phyloP scores from a whole-genome alignment of 2,797 vertebrate species.

The Poecilia gillii region DNA sequence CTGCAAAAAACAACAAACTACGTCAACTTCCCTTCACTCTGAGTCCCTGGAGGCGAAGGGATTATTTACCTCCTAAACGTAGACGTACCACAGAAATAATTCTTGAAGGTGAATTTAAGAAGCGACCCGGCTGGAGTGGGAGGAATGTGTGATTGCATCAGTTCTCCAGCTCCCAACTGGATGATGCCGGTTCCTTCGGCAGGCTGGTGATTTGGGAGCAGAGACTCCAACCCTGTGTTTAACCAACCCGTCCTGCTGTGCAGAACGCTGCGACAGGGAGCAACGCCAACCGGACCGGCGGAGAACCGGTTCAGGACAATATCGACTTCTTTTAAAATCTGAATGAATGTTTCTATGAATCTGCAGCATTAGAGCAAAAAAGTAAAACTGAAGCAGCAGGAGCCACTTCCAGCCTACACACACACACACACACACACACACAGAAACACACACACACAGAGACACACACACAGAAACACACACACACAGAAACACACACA shows the following conservation, averaged over 20 bases:
- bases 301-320: not conserved
- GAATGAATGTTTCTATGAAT: not conserved
- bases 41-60: not conserved
- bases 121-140: slow-evolving; percentile 51
- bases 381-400: not conserved
- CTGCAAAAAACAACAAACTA: slow-evolving; percentile 21
- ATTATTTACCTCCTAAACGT: not conserved
- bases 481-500: too few relatives aligned
- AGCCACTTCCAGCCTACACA: not conserved
- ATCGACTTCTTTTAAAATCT: not conserved
- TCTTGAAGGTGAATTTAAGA: slow-evolving; percentile 39
- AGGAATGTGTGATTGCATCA: slow-evolving; percentile 69
- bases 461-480: too few relatives aligned
- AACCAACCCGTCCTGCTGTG: slow-evolving; percentile 41
- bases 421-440: too few relatives aligned
- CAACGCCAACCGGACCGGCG: too few relatives aligned
- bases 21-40: slow-evolving; percentile 15
- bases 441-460: too few relatives aligned
- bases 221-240: slow-evolving; percentile 56
- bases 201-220: slow-evolving; percentile 64
- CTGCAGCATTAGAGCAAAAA: not conserved
- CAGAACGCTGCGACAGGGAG: too few relatives aligned
- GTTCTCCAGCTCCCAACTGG: slow-evolving; percentile 58
- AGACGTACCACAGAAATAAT: not conserved
- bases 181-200: slow-evolving; percentile 55